These are phyloP conservation scores for Hemistola chrysoprasaria DNA, from an alignment of 2,888 invertebrate species.

Conservation along the genomic window DNA sequence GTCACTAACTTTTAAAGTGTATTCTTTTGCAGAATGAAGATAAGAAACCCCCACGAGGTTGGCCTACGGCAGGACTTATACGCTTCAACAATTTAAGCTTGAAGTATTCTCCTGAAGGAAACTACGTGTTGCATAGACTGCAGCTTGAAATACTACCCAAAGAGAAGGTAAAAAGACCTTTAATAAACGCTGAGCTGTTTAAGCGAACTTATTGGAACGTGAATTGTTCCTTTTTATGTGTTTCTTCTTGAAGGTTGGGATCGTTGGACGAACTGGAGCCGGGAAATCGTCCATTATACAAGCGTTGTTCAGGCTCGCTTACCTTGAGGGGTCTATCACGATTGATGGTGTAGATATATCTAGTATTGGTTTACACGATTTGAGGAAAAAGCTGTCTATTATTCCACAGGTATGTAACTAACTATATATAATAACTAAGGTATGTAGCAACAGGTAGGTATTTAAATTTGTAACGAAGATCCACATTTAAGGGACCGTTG, in stretches of 20 bases:
- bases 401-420: constrained; percentile 77
- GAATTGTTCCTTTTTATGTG: background rate
- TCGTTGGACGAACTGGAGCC: constrained; percentile 86
- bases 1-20: no score
- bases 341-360: constrained; percentile 86
- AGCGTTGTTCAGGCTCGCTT: constrained; percentile 85
- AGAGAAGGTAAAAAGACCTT: constrained; percentile 65
- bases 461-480: no score
- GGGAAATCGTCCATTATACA: constrained; percentile 87
- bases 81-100: constrained; percentile 73
- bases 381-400: constrained; percentile 84
- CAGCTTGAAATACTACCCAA: constrained; percentile 68
- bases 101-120: constrained; percentile 76
- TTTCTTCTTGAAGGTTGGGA: constrained; percentile 73
- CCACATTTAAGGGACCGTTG: no score
- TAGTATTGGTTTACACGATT: constrained; percentile 81
- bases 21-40: constrained; percentile 41
- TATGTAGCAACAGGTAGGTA: no score
- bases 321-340: constrained; percentile 84
- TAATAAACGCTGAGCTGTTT: no score
- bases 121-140: constrained; percentile 79
- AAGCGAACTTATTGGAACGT: no score
- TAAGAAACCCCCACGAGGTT: constrained; percentile 62
- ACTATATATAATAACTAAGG: no score
- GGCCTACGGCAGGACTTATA: constrained; percentile 80